Percentiles rank a stretch among this genome's conserved stretches.
Conservation (phyloP, 1,140 invertebrate genomes). For the Calephelis virginiensis region DNA sequence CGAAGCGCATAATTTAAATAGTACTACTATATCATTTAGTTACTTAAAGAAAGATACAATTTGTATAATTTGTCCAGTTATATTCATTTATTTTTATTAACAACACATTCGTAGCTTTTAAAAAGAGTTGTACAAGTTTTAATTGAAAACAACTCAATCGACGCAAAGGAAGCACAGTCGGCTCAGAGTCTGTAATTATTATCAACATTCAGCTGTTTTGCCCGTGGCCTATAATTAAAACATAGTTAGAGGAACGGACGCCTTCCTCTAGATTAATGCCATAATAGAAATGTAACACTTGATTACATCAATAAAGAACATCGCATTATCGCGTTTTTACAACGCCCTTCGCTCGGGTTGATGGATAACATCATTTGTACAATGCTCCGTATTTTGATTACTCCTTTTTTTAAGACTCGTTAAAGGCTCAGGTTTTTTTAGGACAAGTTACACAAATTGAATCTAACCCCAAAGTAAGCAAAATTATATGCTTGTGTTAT, state of each 20-base stretch:
- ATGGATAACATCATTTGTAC: conserved; percentile 49
- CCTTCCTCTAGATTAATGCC: conserved; percentile 61
- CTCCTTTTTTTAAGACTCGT: neutral
- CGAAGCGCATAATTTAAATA: too few relatives aligned
- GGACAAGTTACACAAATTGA: too few relatives aligned
- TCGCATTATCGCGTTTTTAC: conserved; percentile 53
- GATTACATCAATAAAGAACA: conserved; percentile 60
- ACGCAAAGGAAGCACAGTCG: conserved; percentile 39
- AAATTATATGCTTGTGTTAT: too few relatives aligned
- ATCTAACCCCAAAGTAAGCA: too few relatives aligned
- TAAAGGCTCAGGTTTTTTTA: conserved; percentile 7
- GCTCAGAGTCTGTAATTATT: conserved; percentile 62
- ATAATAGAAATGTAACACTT: conserved; percentile 70
- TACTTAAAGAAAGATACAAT: too few relatives aligned
- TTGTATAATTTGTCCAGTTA: too few relatives aligned
- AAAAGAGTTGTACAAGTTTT: neutral
- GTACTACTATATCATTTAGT: too few relatives aligned
- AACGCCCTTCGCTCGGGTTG: conserved; percentile 37
- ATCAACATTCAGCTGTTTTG: conserved; percentile 57
- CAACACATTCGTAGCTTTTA: neutral
- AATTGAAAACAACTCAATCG: conserved; percentile 18
- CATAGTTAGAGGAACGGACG: conserved; percentile 62
- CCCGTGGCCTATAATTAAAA: conserved; percentile 66
- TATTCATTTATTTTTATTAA: too few relatives aligned
- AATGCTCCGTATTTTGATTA: conserved; percentile 10